These are phyloP conservation scores for Episyrphus balteatus DNA, from an alignment of 1,140 invertebrate genomes.

Conservation along the genomic window DNA sequence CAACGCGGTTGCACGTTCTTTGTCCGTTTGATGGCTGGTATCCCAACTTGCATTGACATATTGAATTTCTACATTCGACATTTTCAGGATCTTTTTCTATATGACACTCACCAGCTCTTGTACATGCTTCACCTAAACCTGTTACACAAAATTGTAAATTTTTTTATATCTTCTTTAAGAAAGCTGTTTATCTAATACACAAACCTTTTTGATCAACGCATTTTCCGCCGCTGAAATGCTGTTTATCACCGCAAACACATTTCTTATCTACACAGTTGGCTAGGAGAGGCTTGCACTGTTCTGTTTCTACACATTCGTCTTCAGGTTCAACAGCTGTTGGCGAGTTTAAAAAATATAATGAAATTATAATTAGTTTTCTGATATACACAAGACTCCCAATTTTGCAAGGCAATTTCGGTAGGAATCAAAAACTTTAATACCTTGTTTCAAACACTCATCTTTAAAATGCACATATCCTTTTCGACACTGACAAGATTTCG, in stretches of 20 bases:
- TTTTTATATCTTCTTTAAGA: not conserved
- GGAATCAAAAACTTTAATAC: constrained; percentile 7
- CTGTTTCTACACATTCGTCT: constrained; percentile 27
- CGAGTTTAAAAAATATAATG: not conserved
- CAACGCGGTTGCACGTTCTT: constrained; percentile 24
- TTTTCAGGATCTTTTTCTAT: constrained; percentile 29
- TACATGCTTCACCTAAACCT: constrained; percentile 37
- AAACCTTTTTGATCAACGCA: constrained; percentile 24
- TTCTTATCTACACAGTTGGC: constrained; percentile 25
- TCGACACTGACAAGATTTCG: constrained; percentile 36
- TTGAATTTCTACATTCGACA: constrained; percentile 40
- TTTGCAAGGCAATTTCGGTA: not conserved
- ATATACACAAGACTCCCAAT: not conserved
- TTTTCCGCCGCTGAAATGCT: constrained; percentile 23
- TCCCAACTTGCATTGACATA: constrained; percentile 41
- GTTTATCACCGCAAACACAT: constrained; percentile 24
- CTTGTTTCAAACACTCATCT: constrained; percentile 37
- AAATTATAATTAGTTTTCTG: not conserved
- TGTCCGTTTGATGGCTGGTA: constrained; percentile 33
- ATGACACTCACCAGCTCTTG: constrained; percentile 38
- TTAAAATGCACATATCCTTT: constrained; percentile 32
- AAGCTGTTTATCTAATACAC: too few species aligned
- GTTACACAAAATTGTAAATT: not conserved
- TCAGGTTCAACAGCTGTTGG: constrained; percentile 21
- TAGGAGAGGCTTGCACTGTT: constrained; percentile 32